Evolutionary conservation across 2,888 invertebrate species (phyloP).

Genomic region (Erebia aethiops): DNA sequence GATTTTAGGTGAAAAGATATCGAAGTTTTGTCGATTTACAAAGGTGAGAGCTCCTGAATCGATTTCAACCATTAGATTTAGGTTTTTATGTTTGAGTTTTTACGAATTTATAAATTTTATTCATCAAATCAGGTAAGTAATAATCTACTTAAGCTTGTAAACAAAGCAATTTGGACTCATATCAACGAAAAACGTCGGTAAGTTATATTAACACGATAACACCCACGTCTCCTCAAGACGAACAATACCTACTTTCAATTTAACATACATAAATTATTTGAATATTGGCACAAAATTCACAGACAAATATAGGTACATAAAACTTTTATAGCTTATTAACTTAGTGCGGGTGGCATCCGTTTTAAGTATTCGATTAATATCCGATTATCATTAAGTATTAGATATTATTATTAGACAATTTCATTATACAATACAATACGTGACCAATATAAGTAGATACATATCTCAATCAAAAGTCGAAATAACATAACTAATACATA

Average conservation of each 20-base stretch:
- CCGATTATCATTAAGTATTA: too few relatives aligned
- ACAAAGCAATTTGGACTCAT: background rate
- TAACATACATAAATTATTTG: conserved; percentile 8
- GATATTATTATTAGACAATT: too few relatives aligned
- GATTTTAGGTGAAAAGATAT: conserved; percentile 42
- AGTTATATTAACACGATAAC: background rate
- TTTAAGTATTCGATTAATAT: too few relatives aligned
- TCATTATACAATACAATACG: too few relatives aligned
- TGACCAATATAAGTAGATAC: too few relatives aligned
- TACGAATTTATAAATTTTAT: background rate
- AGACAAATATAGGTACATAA: background rate
- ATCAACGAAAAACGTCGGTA: conserved; percentile 5
- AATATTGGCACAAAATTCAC: conserved; percentile 3
- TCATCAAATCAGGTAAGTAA: background rate
- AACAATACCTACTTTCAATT: conserved; percentile 13
- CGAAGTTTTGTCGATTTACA: conserved; percentile 32
- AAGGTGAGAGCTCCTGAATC: conserved; percentile 31
- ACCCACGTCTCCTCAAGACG: conserved; percentile 1
- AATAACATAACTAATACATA: too few relatives aligned
- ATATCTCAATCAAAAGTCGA: too few relatives aligned
- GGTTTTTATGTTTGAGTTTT: background rate
- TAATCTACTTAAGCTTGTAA: background rate
- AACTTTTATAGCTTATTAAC: background rate
- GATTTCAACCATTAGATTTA: conserved; percentile 20
- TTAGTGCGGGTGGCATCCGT: background rate